Percentiles rank a stretch among this genome's conserved stretches.
Evolutionary conservation across 1,140 invertebrate species (phyloP).

Genomic region (Olivierus martensii): DNA sequence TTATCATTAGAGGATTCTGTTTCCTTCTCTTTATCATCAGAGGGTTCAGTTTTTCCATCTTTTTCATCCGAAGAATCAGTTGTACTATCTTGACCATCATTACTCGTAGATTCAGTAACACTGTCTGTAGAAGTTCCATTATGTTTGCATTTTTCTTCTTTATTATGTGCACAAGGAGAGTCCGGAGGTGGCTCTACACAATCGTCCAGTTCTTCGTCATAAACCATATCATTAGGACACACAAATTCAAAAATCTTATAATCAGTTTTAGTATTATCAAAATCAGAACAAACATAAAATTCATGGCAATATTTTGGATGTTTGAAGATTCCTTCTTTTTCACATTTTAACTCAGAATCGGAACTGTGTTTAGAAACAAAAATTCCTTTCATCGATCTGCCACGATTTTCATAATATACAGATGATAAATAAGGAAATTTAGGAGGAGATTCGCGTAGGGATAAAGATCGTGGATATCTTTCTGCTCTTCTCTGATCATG

Average conservation of each 20-base stretch:
- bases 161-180: slow-evolving; percentile 20
- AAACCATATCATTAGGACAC: slow-evolving; percentile 28
- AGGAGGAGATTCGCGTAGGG: too few relatives aligned
- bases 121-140: not conserved
- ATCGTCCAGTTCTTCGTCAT: slow-evolving; percentile 24
- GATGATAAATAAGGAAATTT: too few relatives aligned
- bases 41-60: not conserved
- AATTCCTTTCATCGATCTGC: too few relatives aligned
- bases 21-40: not conserved
- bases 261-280: slow-evolving; percentile 37
- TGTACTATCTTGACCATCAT: not conserved
- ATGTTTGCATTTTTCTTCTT: not conserved
- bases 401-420: too few relatives aligned
- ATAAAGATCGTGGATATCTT: too few relatives aligned
- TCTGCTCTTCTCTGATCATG: too few relatives aligned
- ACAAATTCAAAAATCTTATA: slow-evolving; percentile 63
- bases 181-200: slow-evolving; percentile 16
- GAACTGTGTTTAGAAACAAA: too few relatives aligned
- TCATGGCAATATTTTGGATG: slow-evolving; percentile 42
- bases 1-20: too few relatives aligned
- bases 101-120: not conserved
- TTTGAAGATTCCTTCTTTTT: slow-evolving; percentile 43
- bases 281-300: slow-evolving; percentile 40
- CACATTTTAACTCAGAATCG: too few relatives aligned
- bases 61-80: not conserved